Evolutionary conservation across 2,113 vertebrate genomes (phyloP), one percentile per base, ranked within the genome.

Genomic region (Vidua macroura): DNA sequence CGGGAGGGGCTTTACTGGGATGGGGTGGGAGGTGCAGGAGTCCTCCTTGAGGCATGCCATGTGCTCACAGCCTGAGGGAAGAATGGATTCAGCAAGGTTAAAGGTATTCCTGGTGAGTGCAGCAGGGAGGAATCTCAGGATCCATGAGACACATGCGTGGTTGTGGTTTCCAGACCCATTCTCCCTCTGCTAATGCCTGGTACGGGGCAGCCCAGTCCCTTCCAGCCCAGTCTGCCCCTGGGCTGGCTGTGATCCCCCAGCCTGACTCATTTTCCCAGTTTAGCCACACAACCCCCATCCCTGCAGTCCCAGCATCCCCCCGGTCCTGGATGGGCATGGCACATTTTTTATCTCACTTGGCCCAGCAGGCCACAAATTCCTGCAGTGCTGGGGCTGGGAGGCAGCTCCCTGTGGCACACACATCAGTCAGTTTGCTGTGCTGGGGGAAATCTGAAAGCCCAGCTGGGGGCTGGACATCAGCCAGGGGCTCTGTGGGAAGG

Each of bases 101-200:
- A 37, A 76, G 28, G 11, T 8, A 9, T 28, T 74, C 30, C 64
- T 84, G 63, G 4, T 10, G n/a, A 15, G 69, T 56, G 44, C 35
- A 68, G 35, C 21, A 0, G 0, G 48, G 41, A 72, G 46, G 30
- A 48, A 19, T 0, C 17, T 44, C 41, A 64, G 83, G 55, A 58
- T 43, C 28, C 25, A 2, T 1, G 56, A 67, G 39, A 25, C 6
- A 2, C 0, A 0, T 17, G 63, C 0, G 0, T 75, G 75, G 33
- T 15, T 37, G 49, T 43, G 62, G 35, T 62, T 91, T 63, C 76
- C 39, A 79, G 35, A 27, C 4, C 53, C 0, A 1, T n/a, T 24
- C 14, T 39, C n/a, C 27, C 35, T 48, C 44, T 68, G 37, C 31
- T 13, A 4, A 28, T 2, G 2, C 48, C 67, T 73, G 59, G 14